Conservation (phyloP, 2,113 vertebrate genomes). For the Vombatus ursinus region DNA sequence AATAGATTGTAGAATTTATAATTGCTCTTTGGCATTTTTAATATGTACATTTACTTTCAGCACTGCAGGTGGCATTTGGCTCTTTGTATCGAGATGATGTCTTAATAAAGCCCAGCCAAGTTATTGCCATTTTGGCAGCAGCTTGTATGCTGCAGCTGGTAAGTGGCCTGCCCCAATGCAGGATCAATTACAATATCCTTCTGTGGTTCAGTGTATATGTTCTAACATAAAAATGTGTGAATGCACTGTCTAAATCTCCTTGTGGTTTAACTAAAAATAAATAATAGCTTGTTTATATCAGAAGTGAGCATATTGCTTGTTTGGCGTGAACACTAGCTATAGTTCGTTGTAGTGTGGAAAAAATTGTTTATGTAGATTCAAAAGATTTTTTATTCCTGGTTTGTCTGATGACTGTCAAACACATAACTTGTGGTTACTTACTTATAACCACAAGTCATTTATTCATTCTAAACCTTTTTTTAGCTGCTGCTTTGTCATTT, state of each 20-base stretch:
- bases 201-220: slow-evolving; percentile 8
- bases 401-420: slow-evolving; percentile 29
- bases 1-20: background rate
- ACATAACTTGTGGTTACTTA: slow-evolving; percentile 49
- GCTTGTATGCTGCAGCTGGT: slow-evolving; percentile 98
- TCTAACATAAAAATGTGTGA: slow-evolving; percentile 37
- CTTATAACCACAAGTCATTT: background rate
- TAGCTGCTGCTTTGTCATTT: slow-evolving; percentile 45
- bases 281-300: background rate
- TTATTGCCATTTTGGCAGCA: slow-evolving; percentile 94
- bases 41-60: slow-evolving; percentile 77
- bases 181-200: background rate
- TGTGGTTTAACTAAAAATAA: slow-evolving; percentile 22
- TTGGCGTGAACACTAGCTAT: slow-evolving; percentile 25
- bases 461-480: slow-evolving; percentile 29
- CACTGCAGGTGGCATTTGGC: slow-evolving; percentile 97
- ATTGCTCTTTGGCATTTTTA: background rate
- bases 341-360: slow-evolving; percentile 9
- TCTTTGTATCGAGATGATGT: slow-evolving; percentile 97
- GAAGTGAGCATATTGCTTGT: background rate
- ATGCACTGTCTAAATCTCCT: background rate
- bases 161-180: slow-evolving; percentile 77
- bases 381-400: slow-evolving; percentile 38
- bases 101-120: slow-evolving; percentile 94
- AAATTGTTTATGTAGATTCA: background rate